A percentile compares a stretch with the other conserved stretches of the same genome.
Evolutionary conservation across 2,113 vertebrate genomes (phyloP).

Genomic region (Hippotragus niger): DNA sequence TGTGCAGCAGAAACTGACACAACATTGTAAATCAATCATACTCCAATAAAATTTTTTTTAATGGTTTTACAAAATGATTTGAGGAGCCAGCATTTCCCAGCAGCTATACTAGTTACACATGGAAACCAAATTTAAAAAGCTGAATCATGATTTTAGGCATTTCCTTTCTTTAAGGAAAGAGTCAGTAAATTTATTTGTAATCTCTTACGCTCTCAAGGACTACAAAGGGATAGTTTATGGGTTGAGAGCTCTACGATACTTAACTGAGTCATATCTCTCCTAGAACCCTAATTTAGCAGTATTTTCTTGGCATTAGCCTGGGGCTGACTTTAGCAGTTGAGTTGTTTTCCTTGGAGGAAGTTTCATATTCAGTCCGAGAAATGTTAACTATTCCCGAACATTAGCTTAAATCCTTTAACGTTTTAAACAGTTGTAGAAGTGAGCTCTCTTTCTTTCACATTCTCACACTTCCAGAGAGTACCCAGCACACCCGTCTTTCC

Average conservation of each 20-base stretch:
- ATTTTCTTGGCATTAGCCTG: slow-evolving; percentile 45
- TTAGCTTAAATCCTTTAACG: slow-evolving; percentile 18
- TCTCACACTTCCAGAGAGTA: background rate
- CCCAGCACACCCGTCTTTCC: background rate
- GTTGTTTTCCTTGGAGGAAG: slow-evolving; percentile 63
- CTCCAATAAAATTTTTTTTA: background rate
- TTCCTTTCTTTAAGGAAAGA: slow-evolving; percentile 55
- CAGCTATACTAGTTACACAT: slow-evolving; percentile 10
- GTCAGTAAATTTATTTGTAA: slow-evolving; percentile 53
- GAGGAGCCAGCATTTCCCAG: slow-evolving; percentile 28
- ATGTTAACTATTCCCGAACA: slow-evolving; percentile 52
- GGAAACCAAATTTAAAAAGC: slow-evolving; percentile 49
- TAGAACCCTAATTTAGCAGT: slow-evolving; percentile 35
- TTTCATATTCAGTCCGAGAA: slow-evolving; percentile 54
- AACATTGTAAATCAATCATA: background rate
- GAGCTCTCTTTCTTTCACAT: background rate
- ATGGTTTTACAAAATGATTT: slow-evolving; percentile 26
- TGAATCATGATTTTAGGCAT: slow-evolving; percentile 54
- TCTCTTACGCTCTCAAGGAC: slow-evolving; percentile 38
- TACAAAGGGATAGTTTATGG: slow-evolving; percentile 54
- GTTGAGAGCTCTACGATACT: slow-evolving; percentile 29
- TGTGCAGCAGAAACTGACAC: background rate
- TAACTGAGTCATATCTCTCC: slow-evolving; percentile 46
- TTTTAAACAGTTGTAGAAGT: background rate
- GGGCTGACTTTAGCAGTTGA: slow-evolving; percentile 46